Evolutionary conservation across 2,113 vertebrate species (phyloP).

Genomic region (Percopsis transmontana): DNA sequence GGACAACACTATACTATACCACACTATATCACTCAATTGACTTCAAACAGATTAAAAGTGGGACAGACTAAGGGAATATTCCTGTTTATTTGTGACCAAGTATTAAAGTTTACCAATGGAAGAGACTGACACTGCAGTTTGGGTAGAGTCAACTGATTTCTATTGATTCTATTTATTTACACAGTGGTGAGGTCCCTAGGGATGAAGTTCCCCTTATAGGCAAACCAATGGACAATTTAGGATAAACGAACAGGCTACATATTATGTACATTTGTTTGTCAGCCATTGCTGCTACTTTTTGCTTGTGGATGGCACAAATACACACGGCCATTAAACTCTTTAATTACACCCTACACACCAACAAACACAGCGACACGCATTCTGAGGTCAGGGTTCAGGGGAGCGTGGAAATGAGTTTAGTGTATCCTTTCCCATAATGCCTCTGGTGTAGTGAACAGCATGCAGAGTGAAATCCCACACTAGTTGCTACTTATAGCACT

Average conservation of each 20-base stretch:
- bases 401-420: constrained; percentile 48
- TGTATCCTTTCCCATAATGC: constrained; percentile 63
- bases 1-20: constrained; percentile 22
- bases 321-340: background rate
- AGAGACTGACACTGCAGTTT: background rate
- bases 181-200: background rate
- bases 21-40: constrained; percentile 20
- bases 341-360: constrained; percentile 12
- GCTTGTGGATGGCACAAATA: background rate
- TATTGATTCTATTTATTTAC: background rate
- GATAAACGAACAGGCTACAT: background rate
- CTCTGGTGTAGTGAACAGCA: constrained; percentile 45
- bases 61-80: background rate
- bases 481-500: constrained; percentile 78
- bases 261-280: background rate
- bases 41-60: background rate
- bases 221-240: background rate
- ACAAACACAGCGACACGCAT: constrained; percentile 1
- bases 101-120: too few species aligned
- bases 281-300: background rate
- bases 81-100: too few species aligned
- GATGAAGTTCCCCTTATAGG: background rate
- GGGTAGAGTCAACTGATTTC: background rate
- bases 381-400: constrained; percentile 1
- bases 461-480: constrained; percentile 73